Conservation (phyloP, 2,113 vertebrate genomes). For the Atractosteus spatula region DNA sequence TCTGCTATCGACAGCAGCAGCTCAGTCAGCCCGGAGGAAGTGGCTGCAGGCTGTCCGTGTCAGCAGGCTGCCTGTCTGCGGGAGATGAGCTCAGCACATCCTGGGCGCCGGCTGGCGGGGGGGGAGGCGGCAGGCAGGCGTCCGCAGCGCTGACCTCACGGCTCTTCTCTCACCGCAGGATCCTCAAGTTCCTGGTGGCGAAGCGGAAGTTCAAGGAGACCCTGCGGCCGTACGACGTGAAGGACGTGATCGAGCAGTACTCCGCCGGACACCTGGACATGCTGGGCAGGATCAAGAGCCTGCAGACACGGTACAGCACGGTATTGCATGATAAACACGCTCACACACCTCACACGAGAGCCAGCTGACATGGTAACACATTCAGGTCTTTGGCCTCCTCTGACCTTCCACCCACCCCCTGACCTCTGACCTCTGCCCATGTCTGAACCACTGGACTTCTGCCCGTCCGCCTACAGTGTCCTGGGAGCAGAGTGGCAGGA, state of each 20-base stretch:
- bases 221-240: conserved; percentile 90
- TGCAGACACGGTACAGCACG: conserved; percentile 75
- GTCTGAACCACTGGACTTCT: too few species aligned
- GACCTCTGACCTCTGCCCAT: not conserved
- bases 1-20: too few species aligned
- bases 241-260: conserved; percentile 98
- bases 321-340: not conserved
- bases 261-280: conserved; percentile 96
- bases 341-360: too few species aligned
- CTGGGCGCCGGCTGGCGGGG: not conserved
- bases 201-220: conserved; percentile 99
- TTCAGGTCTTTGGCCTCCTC: not conserved
- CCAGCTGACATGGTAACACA: not conserved
- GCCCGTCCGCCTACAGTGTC: too few species aligned
- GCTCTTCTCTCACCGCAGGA: conserved; percentile 62
- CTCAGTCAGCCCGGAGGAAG: too few species aligned
- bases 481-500: too few species aligned
- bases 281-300: conserved; percentile 96
- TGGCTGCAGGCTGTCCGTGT: too few species aligned
- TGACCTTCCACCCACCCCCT: not conserved
- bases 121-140: not conserved
- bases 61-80: too few species aligned
- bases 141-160: not conserved
- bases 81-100: too few species aligned
- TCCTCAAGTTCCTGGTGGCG: conserved; percentile 96